Evolutionary conservation across 2,888 invertebrate genomes (phyloP), one percentile per base, ranked within the genome.

Genomic region (Strigamia maritima): DNA sequence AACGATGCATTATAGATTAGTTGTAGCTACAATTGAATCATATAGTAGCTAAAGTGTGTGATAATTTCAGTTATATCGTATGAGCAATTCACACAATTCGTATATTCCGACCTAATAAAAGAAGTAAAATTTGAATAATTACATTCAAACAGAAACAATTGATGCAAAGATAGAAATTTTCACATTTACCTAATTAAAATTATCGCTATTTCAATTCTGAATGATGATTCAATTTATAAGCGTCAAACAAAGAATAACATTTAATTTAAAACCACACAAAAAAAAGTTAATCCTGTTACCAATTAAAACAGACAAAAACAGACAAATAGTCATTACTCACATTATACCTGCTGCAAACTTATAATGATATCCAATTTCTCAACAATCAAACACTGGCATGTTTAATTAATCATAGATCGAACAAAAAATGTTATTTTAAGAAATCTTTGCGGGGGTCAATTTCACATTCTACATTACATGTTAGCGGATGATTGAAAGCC

Each of bases 1-100:
- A 24, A 49, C 49, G 49, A 65, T 65, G 65, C 24, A 65, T 65
- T 65, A 65, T 65, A 65, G 65, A 26, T 65, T 65, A 65, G 65
- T 26, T 65, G 49, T n/a, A n/a, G 65, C 26, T 8, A 8, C 65
- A 65, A 65, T 65, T 65, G 65, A 65, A 65, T 65, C 65, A 65
- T 26, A 65, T 2, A 65, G 10, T 65, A 26, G 24, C 28, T 1
- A 16, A 65, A 65, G 26, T 65, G 24, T 1, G 26, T 26, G 65
- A 65, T 65, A 7, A 65, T 65, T 65, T 65, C 26, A 7, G 16
- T 24, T 26, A 12, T 26, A 65, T 26, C 2, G 16, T 60, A 19
- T 6, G n/a, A 24, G 26, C 65, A 65, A 65, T 65, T 65, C 26
- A 26, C 24, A 65, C 24, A 26, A 24, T 65, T 19, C 49, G 49